These are phyloP conservation scores for Carassius gibelio DNA, from an alignment of 2,113 vertebrate genomes.

Conservation along the genomic window DNA sequence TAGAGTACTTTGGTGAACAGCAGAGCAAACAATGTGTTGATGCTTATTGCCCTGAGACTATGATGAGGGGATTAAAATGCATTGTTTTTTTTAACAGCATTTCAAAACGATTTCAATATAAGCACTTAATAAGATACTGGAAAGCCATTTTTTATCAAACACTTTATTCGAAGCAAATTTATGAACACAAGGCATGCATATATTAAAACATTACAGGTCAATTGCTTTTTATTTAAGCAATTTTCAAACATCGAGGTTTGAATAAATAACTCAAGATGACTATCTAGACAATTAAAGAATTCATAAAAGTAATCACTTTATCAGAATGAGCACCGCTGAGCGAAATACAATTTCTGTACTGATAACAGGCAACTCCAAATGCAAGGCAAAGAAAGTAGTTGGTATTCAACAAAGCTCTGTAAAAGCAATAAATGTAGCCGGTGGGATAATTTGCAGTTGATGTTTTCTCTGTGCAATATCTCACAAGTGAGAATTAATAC, in stretches of 20 bases:
- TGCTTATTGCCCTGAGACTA: constrained; percentile 20
- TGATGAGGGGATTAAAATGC: constrained; percentile 27
- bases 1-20: neutral
- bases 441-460: constrained; percentile 24
- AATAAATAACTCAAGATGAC: constrained; percentile 15
- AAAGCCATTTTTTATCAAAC: constrained; percentile 12
- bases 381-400: constrained; percentile 34
- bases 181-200: constrained; percentile 37
- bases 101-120: constrained; percentile 38
- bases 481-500: constrained; percentile 40
- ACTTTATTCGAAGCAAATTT: constrained; percentile 3
- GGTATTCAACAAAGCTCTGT: constrained; percentile 42
- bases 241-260: constrained; percentile 21
- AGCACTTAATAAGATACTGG: constrained; percentile 21
- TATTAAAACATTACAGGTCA: constrained; percentile 26
- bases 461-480: constrained; percentile 31
- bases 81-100: constrained; percentile 24
- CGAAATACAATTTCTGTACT: constrained; percentile 25
- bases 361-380: constrained; percentile 33
- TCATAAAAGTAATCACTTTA: constrained; percentile 42
- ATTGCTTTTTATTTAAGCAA: constrained; percentile 22
- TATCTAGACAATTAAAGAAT: constrained; percentile 23
- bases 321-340: constrained; percentile 20
- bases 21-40: constrained; percentile 33
- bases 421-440: constrained; percentile 39